Conservation (phyloP, 1,140 invertebrate species). For the Orius insidiosus region DNA sequence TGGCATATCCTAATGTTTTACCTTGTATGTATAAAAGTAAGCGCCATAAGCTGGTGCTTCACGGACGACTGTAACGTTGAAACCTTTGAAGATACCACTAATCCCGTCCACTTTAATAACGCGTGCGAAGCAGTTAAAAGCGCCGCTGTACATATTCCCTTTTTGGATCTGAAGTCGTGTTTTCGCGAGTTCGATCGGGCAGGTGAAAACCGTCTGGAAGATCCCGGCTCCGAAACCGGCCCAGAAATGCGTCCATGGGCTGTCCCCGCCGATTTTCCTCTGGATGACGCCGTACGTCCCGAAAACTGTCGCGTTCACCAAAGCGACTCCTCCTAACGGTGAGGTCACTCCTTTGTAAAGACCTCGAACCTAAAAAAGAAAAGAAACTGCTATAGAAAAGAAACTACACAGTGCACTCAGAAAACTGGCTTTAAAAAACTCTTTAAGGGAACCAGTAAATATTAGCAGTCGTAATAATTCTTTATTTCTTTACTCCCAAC, state of each 20-base stretch:
- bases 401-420: no score
- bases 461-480: no score
- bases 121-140: constrained; percentile 42
- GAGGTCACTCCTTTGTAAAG: constrained; percentile 71
- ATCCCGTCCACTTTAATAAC: constrained; percentile 45
- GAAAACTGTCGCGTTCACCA: constrained; percentile 81
- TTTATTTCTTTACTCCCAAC: no score
- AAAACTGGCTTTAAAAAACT: no score
- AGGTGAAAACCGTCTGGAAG: constrained; percentile 60
- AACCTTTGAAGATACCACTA: constrained; percentile 53
- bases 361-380: constrained; percentile 35
- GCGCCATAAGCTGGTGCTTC: constrained; percentile 54
- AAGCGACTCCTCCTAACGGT: constrained; percentile 66
- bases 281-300: constrained; percentile 71
- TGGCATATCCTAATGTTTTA: constrained; percentile 19
- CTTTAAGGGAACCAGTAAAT: no score
- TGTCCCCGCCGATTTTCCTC: constrained; percentile 34
- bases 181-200: constrained; percentile 77
- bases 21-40: constrained; percentile 62
- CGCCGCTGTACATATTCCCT: constrained; percentile 29
- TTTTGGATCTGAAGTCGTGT: constrained; percentile 52
- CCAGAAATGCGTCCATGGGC: constrained; percentile 42
- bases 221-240: constrained; percentile 59
- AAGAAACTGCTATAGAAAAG: no score
- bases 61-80: constrained; percentile 50